These are phyloP conservation scores for Orchestes rusci DNA, from an alignment of 2,888 invertebrate genomes.

Conservation along the genomic window DNA sequence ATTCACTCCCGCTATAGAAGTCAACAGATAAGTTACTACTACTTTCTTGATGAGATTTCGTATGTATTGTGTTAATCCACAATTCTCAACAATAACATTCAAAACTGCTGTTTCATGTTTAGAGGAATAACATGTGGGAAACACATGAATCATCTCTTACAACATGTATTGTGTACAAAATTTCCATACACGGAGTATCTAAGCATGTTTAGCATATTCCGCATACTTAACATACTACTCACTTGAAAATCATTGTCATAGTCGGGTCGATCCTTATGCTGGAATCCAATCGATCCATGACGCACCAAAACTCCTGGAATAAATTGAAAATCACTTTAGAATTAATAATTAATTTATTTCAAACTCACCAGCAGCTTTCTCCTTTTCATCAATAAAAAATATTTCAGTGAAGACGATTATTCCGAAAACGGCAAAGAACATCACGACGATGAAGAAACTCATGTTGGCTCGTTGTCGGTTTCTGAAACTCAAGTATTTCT, in stretches of 20 bases:
- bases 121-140: too few species aligned
- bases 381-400: slow-evolving; percentile 59
- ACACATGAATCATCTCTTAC: too few species aligned
- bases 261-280: slow-evolving; percentile 50
- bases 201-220: too few species aligned
- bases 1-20: too few species aligned
- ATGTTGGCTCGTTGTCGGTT: slow-evolving; percentile 76
- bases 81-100: too few species aligned
- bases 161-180: too few species aligned
- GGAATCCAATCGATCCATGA: slow-evolving; percentile 49
- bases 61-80: too few species aligned
- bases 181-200: too few species aligned
- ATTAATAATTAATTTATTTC: background rate
- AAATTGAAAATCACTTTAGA: background rate
- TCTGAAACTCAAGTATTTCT: slow-evolving; percentile 41
- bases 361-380: slow-evolving; percentile 44
- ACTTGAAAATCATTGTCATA: slow-evolving; percentile 61
- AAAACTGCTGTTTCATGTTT: too few species aligned
- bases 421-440: slow-evolving; percentile 85
- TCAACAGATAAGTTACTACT: too few species aligned
- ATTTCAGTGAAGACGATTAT: slow-evolving; percentile 83
- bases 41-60: too few species aligned
- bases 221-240: too few species aligned
- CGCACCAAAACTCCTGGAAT: slow-evolving; percentile 46
- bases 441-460: slow-evolving; percentile 84